These are phyloP conservation scores for Neosilurus hyrtlii DNA, from an alignment of 2,797 vertebrate species.

Conservation along the genomic window DNA sequence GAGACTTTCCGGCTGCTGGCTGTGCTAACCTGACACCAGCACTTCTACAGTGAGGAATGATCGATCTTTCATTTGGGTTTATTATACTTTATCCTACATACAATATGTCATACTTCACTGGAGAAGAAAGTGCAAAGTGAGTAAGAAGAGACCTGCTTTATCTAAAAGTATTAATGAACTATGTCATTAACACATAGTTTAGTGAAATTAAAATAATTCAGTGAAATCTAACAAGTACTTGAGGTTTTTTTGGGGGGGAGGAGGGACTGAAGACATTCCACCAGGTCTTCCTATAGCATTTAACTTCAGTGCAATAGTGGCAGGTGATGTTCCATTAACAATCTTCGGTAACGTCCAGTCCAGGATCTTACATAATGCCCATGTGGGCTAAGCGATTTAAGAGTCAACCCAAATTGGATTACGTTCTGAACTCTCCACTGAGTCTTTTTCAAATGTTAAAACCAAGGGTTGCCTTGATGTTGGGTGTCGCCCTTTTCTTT, in stretches of 20 bases:
- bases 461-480: background rate
- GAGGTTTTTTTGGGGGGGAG: no score
- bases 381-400: conserved; percentile 27
- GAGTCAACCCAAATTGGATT: conserved; percentile 43
- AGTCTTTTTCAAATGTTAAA: conserved; percentile 23
- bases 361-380: conserved; percentile 26
- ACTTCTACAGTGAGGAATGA: conserved; percentile 13
- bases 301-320: background rate
- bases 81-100: background rate
- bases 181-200: background rate
- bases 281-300: background rate
- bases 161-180: conserved; percentile 8
- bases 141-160: conserved; percentile 7
- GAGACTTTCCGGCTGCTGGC: conserved; percentile 29
- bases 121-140: conserved; percentile 5
- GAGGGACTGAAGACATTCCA: background rate
- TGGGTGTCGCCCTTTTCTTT: background rate
- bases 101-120: conserved; percentile 3
- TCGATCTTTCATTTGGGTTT: conserved; percentile 11
- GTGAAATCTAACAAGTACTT: background rate
- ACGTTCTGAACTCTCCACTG: conserved; percentile 18
- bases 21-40: conserved; percentile 13
- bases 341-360: conserved; percentile 13
- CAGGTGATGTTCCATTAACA: conserved; percentile 22
- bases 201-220: no score